phyloP scores from a whole-genome alignment of 1,140 invertebrate species.

The Drosophila eugracilis region DNA sequence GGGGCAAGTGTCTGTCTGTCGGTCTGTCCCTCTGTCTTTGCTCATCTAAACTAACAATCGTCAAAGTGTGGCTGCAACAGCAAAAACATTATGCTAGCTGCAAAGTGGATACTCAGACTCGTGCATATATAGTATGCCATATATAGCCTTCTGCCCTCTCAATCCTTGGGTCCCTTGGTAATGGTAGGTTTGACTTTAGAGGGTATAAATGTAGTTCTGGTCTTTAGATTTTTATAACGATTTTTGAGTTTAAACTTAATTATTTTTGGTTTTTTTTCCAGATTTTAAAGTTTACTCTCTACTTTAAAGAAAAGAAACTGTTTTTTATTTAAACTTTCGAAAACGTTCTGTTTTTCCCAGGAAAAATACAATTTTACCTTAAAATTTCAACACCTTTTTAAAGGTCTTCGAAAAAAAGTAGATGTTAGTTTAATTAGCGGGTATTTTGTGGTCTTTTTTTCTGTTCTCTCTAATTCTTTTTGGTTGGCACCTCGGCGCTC shows the following conservation, averaged over 20 bases:
- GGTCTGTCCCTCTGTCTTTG: too few relatives aligned
- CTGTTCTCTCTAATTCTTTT: neutral
- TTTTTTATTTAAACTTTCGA: too few relatives aligned
- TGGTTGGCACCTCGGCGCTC: constrained; percentile 19
- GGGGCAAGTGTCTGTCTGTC: constrained; percentile 20
- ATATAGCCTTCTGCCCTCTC: neutral
- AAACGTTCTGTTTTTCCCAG: neutral
- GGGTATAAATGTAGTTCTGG: too few relatives aligned
- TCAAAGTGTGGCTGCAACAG: constrained; percentile 7
- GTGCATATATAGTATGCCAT: too few relatives aligned
- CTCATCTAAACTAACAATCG: constrained; percentile 43
- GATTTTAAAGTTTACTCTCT: too few relatives aligned
- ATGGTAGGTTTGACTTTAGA: neutral
- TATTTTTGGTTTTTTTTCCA: too few relatives aligned
- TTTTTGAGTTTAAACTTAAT: too few relatives aligned
- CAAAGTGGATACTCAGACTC: constrained; percentile 32
- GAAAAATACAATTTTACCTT: neutral
- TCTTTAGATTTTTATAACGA: too few relatives aligned
- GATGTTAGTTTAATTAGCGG: constrained; percentile 3
- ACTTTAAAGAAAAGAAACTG: too few relatives aligned
- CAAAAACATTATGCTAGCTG: constrained; percentile 16
- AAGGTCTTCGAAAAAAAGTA: neutral
- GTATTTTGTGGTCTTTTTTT: neutral
- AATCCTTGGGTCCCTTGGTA: constrained; percentile 2
- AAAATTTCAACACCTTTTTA: neutral